Percentiles rank a stretch among this genome's conserved stretches.
These are phyloP conservation scores for Ceratina australensis DNA, from an alignment of 1,140 invertebrate genomes.

Conservation along the genomic window DNA sequence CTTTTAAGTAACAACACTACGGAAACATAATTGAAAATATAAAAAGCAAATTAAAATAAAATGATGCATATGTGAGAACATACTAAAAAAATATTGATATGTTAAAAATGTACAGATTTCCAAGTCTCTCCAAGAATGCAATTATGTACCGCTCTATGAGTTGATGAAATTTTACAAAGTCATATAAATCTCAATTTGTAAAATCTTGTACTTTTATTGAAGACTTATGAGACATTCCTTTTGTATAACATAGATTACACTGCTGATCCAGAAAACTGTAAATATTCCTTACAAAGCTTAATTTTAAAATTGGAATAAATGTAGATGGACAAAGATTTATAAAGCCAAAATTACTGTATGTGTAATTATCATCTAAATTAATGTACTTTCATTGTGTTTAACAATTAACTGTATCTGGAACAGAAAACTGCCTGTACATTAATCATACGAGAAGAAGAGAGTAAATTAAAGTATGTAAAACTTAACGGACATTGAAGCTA, in stretches of 20 bases:
- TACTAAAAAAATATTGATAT: no score
- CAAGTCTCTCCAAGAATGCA: neutral
- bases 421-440: conserved; percentile 1
- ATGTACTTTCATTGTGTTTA: conserved; percentile 29
- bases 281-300: conserved; percentile 33
- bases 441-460: conserved; percentile 14
- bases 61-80: no score
- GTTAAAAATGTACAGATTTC: no score
- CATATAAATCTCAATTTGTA: neutral
- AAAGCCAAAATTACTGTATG: neutral
- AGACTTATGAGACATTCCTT: neutral
- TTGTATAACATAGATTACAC: conserved; percentile 6
- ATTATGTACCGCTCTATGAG: neutral
- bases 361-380: conserved; percentile 9
- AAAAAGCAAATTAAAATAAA: no score
- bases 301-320: conserved; percentile 10
- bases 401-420: neutral
- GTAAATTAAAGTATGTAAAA: conserved; percentile 27
- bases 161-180: neutral
- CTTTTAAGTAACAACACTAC: no score
- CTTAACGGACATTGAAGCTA: conserved; percentile 23
- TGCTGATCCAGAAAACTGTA: conserved; percentile 30
- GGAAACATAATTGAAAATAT: no score
- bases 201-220: conserved; percentile 34
- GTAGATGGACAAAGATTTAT: neutral